Base-by-base conservation (phyloP, 2,888 invertebrate genomes). In the Apamea sordens region DNA sequence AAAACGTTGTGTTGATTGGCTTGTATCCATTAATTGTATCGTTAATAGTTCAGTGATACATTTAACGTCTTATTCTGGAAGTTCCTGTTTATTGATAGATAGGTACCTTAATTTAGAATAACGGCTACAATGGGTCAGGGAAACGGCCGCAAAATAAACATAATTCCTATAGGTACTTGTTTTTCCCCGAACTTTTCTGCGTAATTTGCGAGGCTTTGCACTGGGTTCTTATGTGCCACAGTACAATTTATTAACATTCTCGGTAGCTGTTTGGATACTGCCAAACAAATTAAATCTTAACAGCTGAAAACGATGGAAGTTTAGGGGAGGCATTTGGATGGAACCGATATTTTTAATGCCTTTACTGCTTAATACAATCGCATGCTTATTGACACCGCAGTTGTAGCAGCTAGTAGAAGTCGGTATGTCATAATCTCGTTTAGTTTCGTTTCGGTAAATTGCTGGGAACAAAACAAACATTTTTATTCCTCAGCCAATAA, bases 1-100 rank as follows among this genome's bases (percentile, higher is more conserved):
- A 89, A 83, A 79, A 82, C 44, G 80, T 59, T 72, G 59, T 13
- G n/a, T 76, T 88, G 70, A 89, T 89, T 85, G 84, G 53, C 18
- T 77, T 13, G n/a, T 61, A 47, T 41, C 44, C 32, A 65, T 77
- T 83, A 73, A 75, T 63, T 76, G 44, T 83, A 74, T 83, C 71
- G 77, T 73, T 84, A 77, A 86, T 83, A 41, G 64, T 70, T 73
- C 70, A 83, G 70, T 83, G 70, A 72, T 82, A 77, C 56, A 63
- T 83, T 83, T 76, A 85, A 87, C 53, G 80, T 84, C 69, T 76
- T 86, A 56, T 73, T 80, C 63, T 85, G 47, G 59, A 64, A 18
- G 44, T 11, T 72, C n/a, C 21, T 63, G 36, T 83, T 79, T 84
- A 59, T 70, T 70, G 50, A 65, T 83, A 24, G 56, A 56, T 63